These are phyloP conservation scores for Chelonus formosanus DNA, from an alignment of 2,888 invertebrate species.

Conservation along the genomic window DNA sequence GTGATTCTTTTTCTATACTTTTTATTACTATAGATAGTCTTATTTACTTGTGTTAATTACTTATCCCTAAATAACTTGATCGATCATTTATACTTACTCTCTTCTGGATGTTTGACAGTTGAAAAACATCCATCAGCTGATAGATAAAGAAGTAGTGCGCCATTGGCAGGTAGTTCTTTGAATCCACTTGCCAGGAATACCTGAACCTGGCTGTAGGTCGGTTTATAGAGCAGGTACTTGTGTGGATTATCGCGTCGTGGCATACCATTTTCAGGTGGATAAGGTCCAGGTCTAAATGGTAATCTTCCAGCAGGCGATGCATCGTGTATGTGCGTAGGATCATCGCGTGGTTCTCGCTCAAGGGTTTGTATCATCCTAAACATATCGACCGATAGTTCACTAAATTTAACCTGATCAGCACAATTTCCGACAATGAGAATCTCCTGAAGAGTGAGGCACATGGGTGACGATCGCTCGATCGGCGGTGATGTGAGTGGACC, in stretches of 20 bases:
- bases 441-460: slow-evolving; percentile 90
- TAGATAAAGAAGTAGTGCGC: slow-evolving; percentile 89
- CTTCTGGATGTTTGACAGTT: slow-evolving; percentile 85
- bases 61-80: background rate
- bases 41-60: slow-evolving; percentile 1
- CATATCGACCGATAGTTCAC: slow-evolving; percentile 97
- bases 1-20: slow-evolving; percentile 1
- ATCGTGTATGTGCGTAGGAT: slow-evolving; percentile 77
- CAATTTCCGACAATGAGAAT: slow-evolving; percentile 93
- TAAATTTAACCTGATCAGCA: slow-evolving; percentile 94
- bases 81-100: slow-evolving; percentile 72
- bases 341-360: slow-evolving; percentile 90
- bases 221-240: slow-evolving; percentile 95
- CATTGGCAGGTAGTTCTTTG: slow-evolving; percentile 91
- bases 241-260: slow-evolving; percentile 89
- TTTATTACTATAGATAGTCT: background rate
- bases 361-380: slow-evolving; percentile 95
- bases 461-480: slow-evolving; percentile 85
- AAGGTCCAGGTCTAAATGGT: slow-evolving; percentile 69
- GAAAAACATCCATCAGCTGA: slow-evolving; percentile 92
- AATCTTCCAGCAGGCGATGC: slow-evolving; percentile 76
- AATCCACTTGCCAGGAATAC: slow-evolving; percentile 92
- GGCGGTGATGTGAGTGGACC: slow-evolving; percentile 86
- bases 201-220: slow-evolving; percentile 91
- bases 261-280: slow-evolving; percentile 77